Base-by-base conservation (phyloP, 2,888 invertebrate genomes). In the Fragum sueziense region DNA sequence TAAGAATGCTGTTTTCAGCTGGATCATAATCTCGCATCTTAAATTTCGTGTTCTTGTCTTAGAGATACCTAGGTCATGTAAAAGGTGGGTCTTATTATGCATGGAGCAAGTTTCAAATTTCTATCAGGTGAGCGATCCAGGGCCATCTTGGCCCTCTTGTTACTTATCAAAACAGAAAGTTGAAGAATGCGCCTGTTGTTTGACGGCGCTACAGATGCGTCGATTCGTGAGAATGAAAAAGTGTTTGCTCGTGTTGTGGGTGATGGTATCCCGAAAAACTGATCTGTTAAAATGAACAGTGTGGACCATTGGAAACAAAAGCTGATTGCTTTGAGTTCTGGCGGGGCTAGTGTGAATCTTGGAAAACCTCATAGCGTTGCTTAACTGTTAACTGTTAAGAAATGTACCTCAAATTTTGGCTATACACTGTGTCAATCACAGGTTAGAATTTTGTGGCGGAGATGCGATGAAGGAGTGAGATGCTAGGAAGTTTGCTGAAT, bases 401-500 rank as follows among this genome's bases (percentile, higher is more conserved):
- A n/a, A n/a, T n/a, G 67, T 73, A 6, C 77, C 79, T 14, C 74
- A 79, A 29, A 47, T 79, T 14, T 4, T 81, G 41, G 41, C 69
- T 14, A 72, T 76, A 29, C 79, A 84, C 61, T 79, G 84, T 74
- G 76, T 79, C 25, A 72, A 47, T 51, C 81, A 84, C 61, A 59
- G 82, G 17, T 67, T 80, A 14, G 85, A 78, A 65, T 57, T 82
- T 3, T 76, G 79, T 4, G 80, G 74, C 0, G 17, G 76, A n/a
- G 76, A 80, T 76, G 80, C 76, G 11, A 83, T 85, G 70, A 83
- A 81, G 57, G 75, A 74, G 4, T 54, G 72, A 25, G 80, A 83
- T 33, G 74, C 31, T 27, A 47, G 69, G 31, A 27, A 77, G 29
- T 77, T 84, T 54, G 33, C 68, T 14, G 74, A 82, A 54, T 47